These are phyloP conservation scores for Saxidomus purpurata DNA, from an alignment of 1,140 invertebrate genomes.

Conservation along the genomic window DNA sequence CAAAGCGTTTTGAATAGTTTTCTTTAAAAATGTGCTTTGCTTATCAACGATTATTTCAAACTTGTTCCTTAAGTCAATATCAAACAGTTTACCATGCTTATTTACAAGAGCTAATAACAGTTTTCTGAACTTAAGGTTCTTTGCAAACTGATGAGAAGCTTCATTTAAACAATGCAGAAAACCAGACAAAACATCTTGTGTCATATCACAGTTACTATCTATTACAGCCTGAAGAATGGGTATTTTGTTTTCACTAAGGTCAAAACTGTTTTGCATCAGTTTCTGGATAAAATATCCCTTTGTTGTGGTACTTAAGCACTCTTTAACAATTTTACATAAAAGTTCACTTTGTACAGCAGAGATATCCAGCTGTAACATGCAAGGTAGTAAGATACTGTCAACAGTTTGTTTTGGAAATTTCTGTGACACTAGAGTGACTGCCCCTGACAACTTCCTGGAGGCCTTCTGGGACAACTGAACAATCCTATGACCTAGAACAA, in stretches of 20 bases:
- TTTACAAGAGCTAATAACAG: conserved; percentile 35
- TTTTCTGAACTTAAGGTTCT: conserved; percentile 45
- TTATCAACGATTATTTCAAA: neutral
- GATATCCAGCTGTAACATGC: neutral
- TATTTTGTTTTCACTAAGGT: conserved; percentile 11
- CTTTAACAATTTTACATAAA: conserved; percentile 25
- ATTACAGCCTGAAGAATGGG: neutral
- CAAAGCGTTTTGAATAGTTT: conserved; percentile 20
- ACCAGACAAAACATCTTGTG: neutral
- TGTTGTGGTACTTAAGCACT: neutral
- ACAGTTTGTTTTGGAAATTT: conserved; percentile 42
- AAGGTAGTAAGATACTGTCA: conserved; percentile 10
- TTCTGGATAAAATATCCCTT: conserved; percentile 34
- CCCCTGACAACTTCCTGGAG: conserved; percentile 29
- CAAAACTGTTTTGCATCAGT: neutral
- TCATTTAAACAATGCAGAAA: neutral
- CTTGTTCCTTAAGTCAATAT: neutral
- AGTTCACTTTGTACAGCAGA: neutral
- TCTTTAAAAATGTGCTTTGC: conserved; percentile 39
- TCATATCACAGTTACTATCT: conserved; percentile 23
- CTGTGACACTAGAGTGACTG: conserved; percentile 30
- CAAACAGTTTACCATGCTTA: conserved; percentile 9
- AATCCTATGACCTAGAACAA: neutral
- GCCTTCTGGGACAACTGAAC: conserved; percentile 36
- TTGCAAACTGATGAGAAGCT: neutral